Evolutionary conservation across 2,888 invertebrate species (phyloP).

Genomic region (Diogma glabrata): DNA sequence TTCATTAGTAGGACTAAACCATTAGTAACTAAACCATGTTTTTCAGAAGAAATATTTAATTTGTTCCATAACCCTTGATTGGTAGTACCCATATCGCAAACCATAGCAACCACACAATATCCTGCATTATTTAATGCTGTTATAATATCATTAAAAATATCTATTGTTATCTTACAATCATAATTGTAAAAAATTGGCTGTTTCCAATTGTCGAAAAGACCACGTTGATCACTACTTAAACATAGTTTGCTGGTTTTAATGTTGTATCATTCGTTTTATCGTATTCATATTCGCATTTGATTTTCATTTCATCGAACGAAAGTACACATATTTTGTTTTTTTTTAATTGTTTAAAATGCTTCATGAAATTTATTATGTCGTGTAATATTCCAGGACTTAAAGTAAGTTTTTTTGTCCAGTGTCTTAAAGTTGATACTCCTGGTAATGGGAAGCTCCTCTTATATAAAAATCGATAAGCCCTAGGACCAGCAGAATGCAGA

Average conservation of each 20-base stretch:
- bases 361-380: too few relatives aligned
- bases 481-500: too few relatives aligned
- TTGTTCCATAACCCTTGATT: neutral
- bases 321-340: constrained; percentile 19
- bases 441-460: too few relatives aligned
- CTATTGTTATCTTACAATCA: constrained; percentile 20
- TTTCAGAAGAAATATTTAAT: neutral
- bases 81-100: constrained; percentile 22
- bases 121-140: constrained; percentile 18
- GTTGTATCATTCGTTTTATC: constrained; percentile 20
- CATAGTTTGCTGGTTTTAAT: constrained; percentile 19
- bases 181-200: constrained; percentile 23
- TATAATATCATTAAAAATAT: constrained; percentile 17
- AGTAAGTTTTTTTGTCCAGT: too few relatives aligned
- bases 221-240: constrained; percentile 22
- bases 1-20: too few relatives aligned
- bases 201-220: constrained; percentile 22
- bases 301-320: constrained; percentile 22
- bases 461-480: too few relatives aligned
- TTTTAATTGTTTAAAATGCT: too few relatives aligned
- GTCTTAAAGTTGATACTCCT: too few relatives aligned
- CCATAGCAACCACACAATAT: constrained; percentile 22
- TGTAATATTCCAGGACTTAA: too few relatives aligned
- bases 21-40: too few relatives aligned
- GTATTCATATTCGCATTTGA: constrained; percentile 18